Evolutionary conservation across 2,888 invertebrate species (phyloP).

Genomic region (Prenolepis imparis): DNA sequence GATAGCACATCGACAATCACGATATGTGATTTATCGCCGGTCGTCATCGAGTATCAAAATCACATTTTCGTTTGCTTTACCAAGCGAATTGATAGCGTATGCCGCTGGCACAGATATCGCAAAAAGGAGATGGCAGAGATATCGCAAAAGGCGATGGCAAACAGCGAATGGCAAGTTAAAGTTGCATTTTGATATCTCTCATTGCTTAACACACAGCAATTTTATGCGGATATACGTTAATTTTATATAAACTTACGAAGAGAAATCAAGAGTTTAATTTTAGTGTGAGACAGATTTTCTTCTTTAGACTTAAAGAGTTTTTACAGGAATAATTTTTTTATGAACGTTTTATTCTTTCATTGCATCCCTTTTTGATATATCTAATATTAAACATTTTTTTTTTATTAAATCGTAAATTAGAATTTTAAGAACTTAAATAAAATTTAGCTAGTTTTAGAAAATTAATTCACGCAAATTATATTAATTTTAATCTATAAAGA

Average conservation of each 20-base stretch:
- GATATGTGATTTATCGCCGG: conserved; percentile 47
- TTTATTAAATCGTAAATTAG: neutral
- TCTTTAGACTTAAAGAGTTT: neutral
- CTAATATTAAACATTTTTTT: neutral
- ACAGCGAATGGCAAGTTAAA: neutral
- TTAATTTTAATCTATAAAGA: neutral
- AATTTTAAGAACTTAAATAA: neutral
- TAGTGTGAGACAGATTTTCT: neutral
- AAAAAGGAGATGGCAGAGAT: conserved; percentile 8
- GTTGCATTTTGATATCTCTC: neutral
- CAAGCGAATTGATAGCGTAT: conserved; percentile 16
- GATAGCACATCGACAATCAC: conserved; percentile 59
- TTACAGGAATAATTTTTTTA: neutral
- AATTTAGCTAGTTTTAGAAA: neutral
- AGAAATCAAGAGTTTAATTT: neutral
- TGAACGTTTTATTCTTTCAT: neutral
- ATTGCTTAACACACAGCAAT: neutral
- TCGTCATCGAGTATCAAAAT: conserved; percentile 40
- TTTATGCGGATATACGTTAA: neutral
- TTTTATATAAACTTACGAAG: neutral
- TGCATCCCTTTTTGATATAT: conserved; percentile 18
- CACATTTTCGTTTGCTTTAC: conserved; percentile 54
- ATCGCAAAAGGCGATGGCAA: neutral
- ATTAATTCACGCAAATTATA: neutral
- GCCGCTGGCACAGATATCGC: neutral